A percentile compares a stretch with the other conserved stretches of the same genome.
Evolutionary conservation across 2,888 invertebrate genomes (phyloP).

Genomic region (Lomographa bimaculata): DNA sequence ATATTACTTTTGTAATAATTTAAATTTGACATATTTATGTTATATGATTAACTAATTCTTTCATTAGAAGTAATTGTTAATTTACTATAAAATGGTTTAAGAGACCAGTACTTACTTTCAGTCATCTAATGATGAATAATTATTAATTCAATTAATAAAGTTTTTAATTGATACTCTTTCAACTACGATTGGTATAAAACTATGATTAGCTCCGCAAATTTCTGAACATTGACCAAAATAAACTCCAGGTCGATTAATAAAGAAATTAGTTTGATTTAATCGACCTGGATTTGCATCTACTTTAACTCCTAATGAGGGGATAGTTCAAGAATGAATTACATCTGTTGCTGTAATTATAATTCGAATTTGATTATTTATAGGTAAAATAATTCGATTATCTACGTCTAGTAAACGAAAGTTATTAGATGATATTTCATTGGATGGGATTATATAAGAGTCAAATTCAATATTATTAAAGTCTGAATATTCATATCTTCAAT

Average conservation of each 20-base stretch:
- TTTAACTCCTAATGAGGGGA: too few relatives aligned
- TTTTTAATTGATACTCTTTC: slow-evolving; percentile 81
- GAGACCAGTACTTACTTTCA: slow-evolving; percentile 88
- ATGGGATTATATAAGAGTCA: slow-evolving; percentile 84
- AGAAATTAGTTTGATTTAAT: slow-evolving; percentile 85
- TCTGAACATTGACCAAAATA: slow-evolving; percentile 91
- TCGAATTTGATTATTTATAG: slow-evolving; percentile 85
- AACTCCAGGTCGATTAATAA: slow-evolving; percentile 85
- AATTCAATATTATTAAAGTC: slow-evolving; percentile 82
- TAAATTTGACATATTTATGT: slow-evolving; percentile 86
- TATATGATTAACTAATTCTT: slow-evolving; percentile 82
- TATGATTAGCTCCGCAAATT: slow-evolving; percentile 92
- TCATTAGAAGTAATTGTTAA: slow-evolving; percentile 86
- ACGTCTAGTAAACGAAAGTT: slow-evolving; percentile 85
- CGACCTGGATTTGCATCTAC: slow-evolving; percentile 87
- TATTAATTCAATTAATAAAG: slow-evolving; percentile 85
- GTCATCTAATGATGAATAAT: slow-evolving; percentile 84
- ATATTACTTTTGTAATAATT: slow-evolving; percentile 83
- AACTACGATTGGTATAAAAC: slow-evolving; percentile 90
- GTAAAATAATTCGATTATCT: slow-evolving; percentile 84
- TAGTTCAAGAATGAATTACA: slow-evolving; percentile 87
- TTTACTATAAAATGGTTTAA: slow-evolving; percentile 87
- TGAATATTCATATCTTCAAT: too few relatives aligned
- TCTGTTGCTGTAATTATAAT: slow-evolving; percentile 85
- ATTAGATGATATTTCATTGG: slow-evolving; percentile 55